Evolutionary conservation across 1,140 invertebrate species (phyloP), one percentile per base, ranked within the genome.

Genomic region (Drosophila azteca): DNA sequence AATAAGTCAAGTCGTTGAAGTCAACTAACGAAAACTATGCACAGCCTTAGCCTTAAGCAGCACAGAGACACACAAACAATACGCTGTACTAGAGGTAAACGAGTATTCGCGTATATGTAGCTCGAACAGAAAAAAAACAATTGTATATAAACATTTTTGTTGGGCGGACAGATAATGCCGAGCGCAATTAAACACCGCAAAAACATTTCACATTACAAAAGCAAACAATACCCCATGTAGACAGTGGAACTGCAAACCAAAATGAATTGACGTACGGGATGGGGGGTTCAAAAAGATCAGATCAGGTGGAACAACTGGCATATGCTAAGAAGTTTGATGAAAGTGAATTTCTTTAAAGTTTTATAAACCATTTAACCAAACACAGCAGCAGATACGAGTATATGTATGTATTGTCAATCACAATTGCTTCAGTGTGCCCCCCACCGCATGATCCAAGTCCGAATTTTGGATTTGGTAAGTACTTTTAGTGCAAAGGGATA

Each of bases 121-220:
- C 31, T 35, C 31, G 35, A 39, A 20, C 17, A 20, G 17, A 20
- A 20, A 20, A 39, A 39, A 39, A 39, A 39, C 35, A 39, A 39
- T 39, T 39, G 35, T 66, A 43, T 64, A 50, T 64, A 85, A 74
- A 77, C 81, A 80, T 66, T 77, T 39, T 70, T 48, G 79, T 49
- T 58, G 55, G 54, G 1, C 69, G 15, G 63, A 52, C 80, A 39
- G 35, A 39, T 13, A 87, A 64, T 70, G 73, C 61, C 77, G 77
- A 74, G 50, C 49, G 68, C 64, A 78, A 81, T 85, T 85, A 85
- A 85, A 77, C 51, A 71, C 62, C 22, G 52, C 68, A 73, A 77
- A 69, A 73, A 69, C 76, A 79, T 77, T 85, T 85, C 60, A 85
- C 76, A 81, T 81, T 69, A 71, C 77, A 80, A 74, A 85, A 85